These are phyloP conservation scores for Beroe forskalii DNA, from an alignment of 37 sponge, comb jelly and placozoan species.

Conservation along the genomic window DNA sequence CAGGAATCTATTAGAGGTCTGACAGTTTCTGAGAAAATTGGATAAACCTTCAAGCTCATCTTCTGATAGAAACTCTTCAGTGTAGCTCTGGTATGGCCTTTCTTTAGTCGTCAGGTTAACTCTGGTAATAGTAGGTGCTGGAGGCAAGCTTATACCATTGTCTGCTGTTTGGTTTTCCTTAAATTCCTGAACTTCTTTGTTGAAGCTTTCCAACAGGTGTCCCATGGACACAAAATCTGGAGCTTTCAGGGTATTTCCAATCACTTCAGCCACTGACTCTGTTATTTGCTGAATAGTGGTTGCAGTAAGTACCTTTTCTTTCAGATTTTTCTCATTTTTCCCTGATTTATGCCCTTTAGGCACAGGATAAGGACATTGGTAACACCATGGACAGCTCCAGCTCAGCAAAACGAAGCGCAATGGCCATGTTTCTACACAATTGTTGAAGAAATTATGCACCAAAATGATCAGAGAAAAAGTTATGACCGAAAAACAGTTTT, in stretches of 20 bases:
- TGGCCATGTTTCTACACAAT: no score
- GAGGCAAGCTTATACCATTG: not conserved
- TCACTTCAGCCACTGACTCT: not conserved
- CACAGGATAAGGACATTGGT: not conserved
- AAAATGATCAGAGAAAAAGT: no score
- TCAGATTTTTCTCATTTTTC: not conserved
- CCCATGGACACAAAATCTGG: not conserved
- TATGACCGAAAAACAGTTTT: no score
- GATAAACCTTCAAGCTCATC: not conserved
- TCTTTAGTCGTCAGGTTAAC: not conserved
- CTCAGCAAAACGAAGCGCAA: not conserved
- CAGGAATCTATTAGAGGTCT: not conserved
- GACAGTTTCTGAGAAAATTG: not conserved
- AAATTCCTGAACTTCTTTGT: not conserved
- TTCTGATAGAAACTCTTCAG: not conserved
- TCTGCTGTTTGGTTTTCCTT: not conserved
- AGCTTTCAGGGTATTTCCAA: not conserved
- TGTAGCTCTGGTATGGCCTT: not conserved
- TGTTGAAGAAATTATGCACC: no score
- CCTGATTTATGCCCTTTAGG: not conserved
- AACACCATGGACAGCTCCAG: not conserved
- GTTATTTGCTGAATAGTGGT: not conserved
- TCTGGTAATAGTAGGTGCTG: not conserved
- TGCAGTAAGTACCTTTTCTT: not conserved
- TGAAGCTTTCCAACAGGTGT: not conserved